Evolutionary conservation across 2,888 invertebrate genomes (phyloP), one percentile per base, ranked within the genome.

Genomic region (Polydesmus complanatus): DNA sequence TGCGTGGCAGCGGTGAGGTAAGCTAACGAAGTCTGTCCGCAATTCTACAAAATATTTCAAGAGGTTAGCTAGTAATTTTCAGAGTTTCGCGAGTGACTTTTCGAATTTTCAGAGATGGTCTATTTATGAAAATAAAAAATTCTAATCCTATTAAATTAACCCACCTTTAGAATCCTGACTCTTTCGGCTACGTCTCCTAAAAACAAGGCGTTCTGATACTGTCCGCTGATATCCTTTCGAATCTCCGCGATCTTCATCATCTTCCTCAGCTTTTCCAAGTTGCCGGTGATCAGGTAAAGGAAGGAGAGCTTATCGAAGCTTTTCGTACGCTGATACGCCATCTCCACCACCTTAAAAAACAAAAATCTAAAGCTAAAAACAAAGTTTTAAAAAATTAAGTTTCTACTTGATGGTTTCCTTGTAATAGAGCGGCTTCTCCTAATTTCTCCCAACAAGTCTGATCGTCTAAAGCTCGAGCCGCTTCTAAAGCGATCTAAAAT

Each of bases 221-320:
- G 97, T 0, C 95, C 91, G 2, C 95, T 94, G 1, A 86, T 83
- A 70, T 98, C 98, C 75, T 96, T 96, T 14, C 98, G 81, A 56
- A 98, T 95, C 77, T 97, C 97, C 0, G 98, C 97, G 64, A 98
- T 98, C 78, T 96, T 96, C 78, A 91, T 95, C 98, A 99, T 98
- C 77, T 97, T 97, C 66, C 86, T 83, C 65, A 99, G 78, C 73
- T 98, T 98, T 63, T 97, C 97, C 70, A 95, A 77, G 75, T 99
- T 98, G 14, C 98, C 98, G 19, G 98, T 99, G 66, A 97, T 92
- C 50, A 98, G 80, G 76, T 99, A 98, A 51, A 98, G 80, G 79
- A 99, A 98, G 19, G 95, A 89, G 0, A 99, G 80, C 76, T 96
- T 96, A 75, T 98, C 97, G 74, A 98, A 99, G 78, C 96, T 96